phyloP scores from a whole-genome alignment of 2,888 invertebrate species.

The Synergus laeviventris region DNA sequence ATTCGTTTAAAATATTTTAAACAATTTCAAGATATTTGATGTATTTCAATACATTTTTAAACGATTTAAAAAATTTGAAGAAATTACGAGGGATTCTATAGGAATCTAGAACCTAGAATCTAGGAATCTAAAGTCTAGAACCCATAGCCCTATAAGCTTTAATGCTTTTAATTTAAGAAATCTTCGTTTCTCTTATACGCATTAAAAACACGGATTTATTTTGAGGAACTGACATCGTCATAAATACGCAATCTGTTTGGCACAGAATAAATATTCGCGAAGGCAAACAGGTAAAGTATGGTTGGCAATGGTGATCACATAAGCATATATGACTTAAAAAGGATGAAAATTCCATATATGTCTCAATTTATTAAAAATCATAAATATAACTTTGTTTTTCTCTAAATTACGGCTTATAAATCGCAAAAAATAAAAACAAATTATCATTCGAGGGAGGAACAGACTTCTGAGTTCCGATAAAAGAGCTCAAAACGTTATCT shows the following conservation, averaged over 20 bases:
- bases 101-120: no score
- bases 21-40: no score
- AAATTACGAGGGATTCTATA: no score
- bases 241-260: slow-evolving; percentile 14
- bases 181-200: background rate
- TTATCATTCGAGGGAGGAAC: background rate
- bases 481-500: background rate
- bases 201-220: slow-evolving; percentile 20
- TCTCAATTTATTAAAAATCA: no score
- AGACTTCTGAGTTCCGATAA: background rate
- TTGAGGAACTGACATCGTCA: slow-evolving; percentile 23
- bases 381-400: no score
- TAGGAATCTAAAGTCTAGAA: no score
- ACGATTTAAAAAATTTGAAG: no score
- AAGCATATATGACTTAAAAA: background rate
- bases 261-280: slow-evolving; percentile 24
- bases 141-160: no score
- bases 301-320: background rate
- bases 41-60: no score
- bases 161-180: background rate
- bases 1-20: no score
- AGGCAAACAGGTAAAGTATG: slow-evolving; percentile 25
- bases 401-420: background rate
- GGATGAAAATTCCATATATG: background rate
- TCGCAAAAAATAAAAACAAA: background rate